Conservation (phyloP, 1,140 invertebrate genomes). For the Drosophila ficusphila region DNA sequence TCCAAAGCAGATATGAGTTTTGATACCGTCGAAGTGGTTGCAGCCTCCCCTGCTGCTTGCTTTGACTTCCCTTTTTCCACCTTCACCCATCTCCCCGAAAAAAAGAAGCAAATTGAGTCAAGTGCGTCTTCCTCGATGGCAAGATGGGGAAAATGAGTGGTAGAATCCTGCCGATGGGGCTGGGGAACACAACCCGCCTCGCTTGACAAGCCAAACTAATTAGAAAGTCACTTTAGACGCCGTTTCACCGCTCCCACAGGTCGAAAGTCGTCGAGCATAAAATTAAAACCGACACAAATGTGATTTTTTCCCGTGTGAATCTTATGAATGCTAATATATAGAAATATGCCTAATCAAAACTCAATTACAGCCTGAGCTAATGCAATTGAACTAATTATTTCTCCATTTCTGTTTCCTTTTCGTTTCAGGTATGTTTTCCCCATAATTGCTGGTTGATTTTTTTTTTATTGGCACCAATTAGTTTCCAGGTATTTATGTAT, state of each 20-base stretch:
- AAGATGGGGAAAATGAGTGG: not conserved
- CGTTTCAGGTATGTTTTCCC: constrained; percentile 16
- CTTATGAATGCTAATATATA: constrained; percentile 27
- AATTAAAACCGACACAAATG: constrained; percentile 59
- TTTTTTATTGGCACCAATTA: constrained; percentile 59
- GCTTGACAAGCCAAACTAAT: constrained; percentile 77
- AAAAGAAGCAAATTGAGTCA: constrained; percentile 65
- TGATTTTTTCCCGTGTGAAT: constrained; percentile 24
- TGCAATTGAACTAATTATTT: constrained; percentile 34
- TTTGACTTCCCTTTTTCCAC: constrained; percentile 27
- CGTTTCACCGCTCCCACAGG: constrained; percentile 39
- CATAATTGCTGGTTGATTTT: constrained; percentile 3
- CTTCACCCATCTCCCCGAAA: constrained; percentile 11
- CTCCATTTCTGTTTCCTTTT: not conserved
- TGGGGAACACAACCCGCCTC: constrained; percentile 29
- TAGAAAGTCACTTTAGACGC: constrained; percentile 77
- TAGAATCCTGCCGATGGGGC: not conserved
- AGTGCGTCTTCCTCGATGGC: constrained; percentile 58
- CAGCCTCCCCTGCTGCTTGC: constrained; percentile 13
- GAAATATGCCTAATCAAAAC: constrained; percentile 30
- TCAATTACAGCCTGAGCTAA: constrained; percentile 8
- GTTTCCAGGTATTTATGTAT: not conserved
- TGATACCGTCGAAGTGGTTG: constrained; percentile 64
- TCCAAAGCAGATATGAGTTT: constrained; percentile 78
- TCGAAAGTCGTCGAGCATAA: constrained; percentile 72